phyloP scores from a whole-genome alignment of 35 echinoderm and acorn worm genomes.

The Acanthaster planci region DNA sequence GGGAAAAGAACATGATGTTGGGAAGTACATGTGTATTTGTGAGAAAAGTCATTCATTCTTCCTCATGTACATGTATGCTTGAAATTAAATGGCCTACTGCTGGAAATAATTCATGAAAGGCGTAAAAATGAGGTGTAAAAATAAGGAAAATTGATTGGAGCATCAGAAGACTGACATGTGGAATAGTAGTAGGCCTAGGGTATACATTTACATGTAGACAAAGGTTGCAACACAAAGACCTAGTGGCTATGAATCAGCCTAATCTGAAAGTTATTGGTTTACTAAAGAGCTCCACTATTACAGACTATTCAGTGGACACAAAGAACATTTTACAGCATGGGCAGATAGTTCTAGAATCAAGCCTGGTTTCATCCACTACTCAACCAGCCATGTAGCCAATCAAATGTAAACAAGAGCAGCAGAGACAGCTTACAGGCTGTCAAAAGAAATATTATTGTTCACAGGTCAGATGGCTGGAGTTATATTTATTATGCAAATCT shows the following conservation, averaged over 20 bases:
- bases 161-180: too few species aligned
- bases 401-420: conserved; percentile 22
- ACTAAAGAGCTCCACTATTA: conserved; percentile 11
- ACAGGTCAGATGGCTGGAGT: conserved; percentile 22
- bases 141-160: too few species aligned
- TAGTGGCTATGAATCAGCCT: conserved; percentile 8
- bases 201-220: neutral
- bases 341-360: neutral
- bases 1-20: too few species aligned
- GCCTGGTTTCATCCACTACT: neutral
- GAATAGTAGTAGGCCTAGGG: neutral
- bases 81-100: too few species aligned
- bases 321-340: conserved; percentile 22
- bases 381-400: conserved; percentile 23
- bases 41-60: too few species aligned
- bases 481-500: conserved; percentile 33
- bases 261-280: conserved; percentile 10
- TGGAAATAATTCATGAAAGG: too few species aligned
- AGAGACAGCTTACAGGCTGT: conserved; percentile 24
- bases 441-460: conserved; percentile 34
- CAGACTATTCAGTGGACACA: conserved; percentile 9
- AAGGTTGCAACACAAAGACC: conserved; percentile 8
- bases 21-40: too few species aligned
- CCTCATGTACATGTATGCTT: too few species aligned
- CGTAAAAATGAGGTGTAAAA: too few species aligned